Conservation (phyloP, 2,888 invertebrate species). For the Cheilosia soror region DNA sequence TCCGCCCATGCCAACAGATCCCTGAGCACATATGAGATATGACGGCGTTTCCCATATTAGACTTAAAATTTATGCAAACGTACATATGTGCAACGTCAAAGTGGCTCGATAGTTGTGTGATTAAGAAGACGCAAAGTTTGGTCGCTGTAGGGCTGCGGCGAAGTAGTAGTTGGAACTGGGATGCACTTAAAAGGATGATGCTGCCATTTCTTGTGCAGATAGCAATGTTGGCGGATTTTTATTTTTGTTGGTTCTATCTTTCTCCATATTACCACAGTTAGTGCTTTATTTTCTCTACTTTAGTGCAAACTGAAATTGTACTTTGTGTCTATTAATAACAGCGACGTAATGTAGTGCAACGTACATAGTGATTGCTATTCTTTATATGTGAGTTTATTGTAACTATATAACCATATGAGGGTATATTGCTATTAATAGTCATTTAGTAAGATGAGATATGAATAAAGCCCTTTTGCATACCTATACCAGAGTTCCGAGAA, state of each 20-base stretch:
- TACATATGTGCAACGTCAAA: slow-evolving; percentile 74
- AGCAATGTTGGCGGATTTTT: slow-evolving; percentile 16
- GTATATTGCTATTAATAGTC: not conserved
- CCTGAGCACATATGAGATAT: slow-evolving; percentile 62
- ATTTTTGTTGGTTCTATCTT: slow-evolving; percentile 9
- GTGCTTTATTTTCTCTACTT: slow-evolving; percentile 30
- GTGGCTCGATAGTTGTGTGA: slow-evolving; percentile 75
- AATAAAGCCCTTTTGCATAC: no score
- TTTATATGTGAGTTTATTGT: slow-evolving; percentile 1
- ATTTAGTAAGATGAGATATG: not conserved
- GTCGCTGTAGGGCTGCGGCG: slow-evolving; percentile 69
- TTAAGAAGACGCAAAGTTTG: slow-evolving; percentile 75
- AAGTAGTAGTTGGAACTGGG: slow-evolving; percentile 38
- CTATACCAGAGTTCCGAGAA: no score
- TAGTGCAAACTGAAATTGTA: slow-evolving; percentile 10
- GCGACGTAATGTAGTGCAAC: slow-evolving; percentile 1
- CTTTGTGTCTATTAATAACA: slow-evolving; percentile 22
- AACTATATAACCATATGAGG: not conserved
- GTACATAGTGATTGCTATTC: not conserved
- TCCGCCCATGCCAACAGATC: slow-evolving; percentile 50
- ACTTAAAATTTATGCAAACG: slow-evolving; percentile 71
- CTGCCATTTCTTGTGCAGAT: slow-evolving; percentile 47
- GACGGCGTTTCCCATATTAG: slow-evolving; percentile 68
- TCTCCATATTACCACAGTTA: slow-evolving; percentile 23
- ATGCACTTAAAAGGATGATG: slow-evolving; percentile 72